Conservation (phyloP, 2,888 invertebrate species). For the Dolomedes plantarius region DNA sequence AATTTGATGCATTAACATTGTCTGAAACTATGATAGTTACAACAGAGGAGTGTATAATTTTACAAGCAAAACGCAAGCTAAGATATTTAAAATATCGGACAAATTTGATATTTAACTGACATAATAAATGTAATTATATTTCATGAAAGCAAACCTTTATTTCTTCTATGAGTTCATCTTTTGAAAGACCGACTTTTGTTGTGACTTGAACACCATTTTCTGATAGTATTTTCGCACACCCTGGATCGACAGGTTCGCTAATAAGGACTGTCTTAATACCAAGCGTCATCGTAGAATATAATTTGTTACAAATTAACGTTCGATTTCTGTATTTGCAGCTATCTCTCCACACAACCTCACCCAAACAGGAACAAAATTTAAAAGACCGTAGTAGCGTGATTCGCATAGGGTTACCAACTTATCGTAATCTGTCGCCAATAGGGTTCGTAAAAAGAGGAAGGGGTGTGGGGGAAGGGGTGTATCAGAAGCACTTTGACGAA, state of each 20-base stretch:
- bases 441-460: too few relatives aligned
- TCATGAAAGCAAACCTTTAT: constrained; percentile 85
- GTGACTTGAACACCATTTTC: constrained; percentile 87
- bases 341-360: background rate
- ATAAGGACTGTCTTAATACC: constrained; percentile 88
- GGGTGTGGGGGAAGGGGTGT: background rate
- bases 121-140: too few relatives aligned
- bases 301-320: background rate
- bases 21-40: too few relatives aligned
- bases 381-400: background rate
- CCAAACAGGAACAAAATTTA: background rate
- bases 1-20: too few relatives aligned
- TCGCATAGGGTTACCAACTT: background rate
- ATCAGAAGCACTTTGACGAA: background rate
- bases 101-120: too few relatives aligned
- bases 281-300: constrained; percentile 76
- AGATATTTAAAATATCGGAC: too few relatives aligned
- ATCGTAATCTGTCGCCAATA: background rate
- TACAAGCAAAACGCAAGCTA: too few relatives aligned
- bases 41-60: too few relatives aligned
- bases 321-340: background rate
- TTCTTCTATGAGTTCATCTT: constrained; percentile 87
- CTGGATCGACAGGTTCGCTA: constrained; percentile 92
- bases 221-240: constrained; percentile 88
- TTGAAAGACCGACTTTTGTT: constrained; percentile 86